Evolutionary conservation across 2,797 vertebrate species (phyloP).

Genomic region (Stomatorhinus walkeri): DNA sequence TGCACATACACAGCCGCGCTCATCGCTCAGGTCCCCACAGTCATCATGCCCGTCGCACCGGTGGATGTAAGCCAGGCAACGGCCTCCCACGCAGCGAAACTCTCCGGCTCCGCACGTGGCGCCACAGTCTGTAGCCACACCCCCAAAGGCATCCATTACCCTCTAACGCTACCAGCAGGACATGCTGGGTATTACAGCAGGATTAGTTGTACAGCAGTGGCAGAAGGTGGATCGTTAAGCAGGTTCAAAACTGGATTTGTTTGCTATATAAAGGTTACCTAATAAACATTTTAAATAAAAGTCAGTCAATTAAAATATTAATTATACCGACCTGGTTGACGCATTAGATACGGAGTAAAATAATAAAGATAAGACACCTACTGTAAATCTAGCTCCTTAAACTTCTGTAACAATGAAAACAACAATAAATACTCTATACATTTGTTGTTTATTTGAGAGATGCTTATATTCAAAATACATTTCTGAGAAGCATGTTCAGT

Average conservation of each 20-base stretch:
- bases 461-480: neutral
- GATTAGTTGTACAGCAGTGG: neutral
- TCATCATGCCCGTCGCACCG: slow-evolving; percentile 77
- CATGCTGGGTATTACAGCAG: neutral
- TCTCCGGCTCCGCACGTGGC: slow-evolving; percentile 61
- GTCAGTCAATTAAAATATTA: neutral
- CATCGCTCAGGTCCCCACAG: slow-evolving; percentile 83
- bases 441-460: neutral
- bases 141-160: neutral
- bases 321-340: neutral
- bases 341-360: neutral
- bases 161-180: neutral
- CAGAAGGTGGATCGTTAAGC: neutral
- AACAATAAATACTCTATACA: neutral
- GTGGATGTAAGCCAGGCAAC: slow-evolving; percentile 66
- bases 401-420: neutral
- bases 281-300: neutral
- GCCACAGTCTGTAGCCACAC: slow-evolving; percentile 66
- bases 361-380: neutral
- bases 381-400: neutral
- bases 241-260: neutral
- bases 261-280: neutral
- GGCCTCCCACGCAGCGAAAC: slow-evolving; percentile 65
- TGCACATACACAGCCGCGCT: slow-evolving; percentile 65
- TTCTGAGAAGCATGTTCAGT: neutral